These are phyloP conservation scores for Drosophila suboccidentalis DNA, from an alignment of 2,888 invertebrate genomes.

Conservation along the genomic window DNA sequence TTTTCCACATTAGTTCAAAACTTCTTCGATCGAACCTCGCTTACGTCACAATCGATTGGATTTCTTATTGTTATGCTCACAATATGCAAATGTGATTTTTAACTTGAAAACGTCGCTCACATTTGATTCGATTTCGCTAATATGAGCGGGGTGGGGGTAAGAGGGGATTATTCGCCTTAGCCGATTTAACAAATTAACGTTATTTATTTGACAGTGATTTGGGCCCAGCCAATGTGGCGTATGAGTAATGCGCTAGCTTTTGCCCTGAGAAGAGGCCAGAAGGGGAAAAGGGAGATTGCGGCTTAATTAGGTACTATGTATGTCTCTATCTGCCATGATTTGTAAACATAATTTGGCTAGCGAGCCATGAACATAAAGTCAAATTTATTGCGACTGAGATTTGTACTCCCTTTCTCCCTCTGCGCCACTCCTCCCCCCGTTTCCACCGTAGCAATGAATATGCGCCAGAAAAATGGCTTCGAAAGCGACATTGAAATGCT, in stretches of 20 bases:
- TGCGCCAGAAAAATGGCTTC: conserved; percentile 16
- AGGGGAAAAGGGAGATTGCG: neutral
- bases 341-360: conserved; percentile 76
- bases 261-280: neutral
- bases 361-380: conserved; percentile 80
- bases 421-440: neutral
- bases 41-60: conserved; percentile 75
- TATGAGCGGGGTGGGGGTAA: neutral
- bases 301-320: conserved; percentile 63
- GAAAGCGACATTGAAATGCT: conserved; percentile 67
- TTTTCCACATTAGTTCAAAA: conserved; percentile 4
- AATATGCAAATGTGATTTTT: conserved; percentile 80
- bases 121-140: conserved; percentile 14
- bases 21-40: conserved; percentile 32
- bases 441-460: neutral
- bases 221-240: conserved; percentile 71
- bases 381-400: conserved; percentile 79
- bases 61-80: conserved; percentile 77
- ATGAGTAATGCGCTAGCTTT: conserved; percentile 75
- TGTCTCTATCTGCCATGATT: conserved; percentile 66
- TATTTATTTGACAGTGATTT: conserved; percentile 80
- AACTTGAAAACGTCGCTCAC: conserved; percentile 29
- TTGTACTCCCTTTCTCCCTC: conserved; percentile 26
- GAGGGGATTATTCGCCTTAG: conserved; percentile 22
- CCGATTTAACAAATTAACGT: conserved; percentile 77